Evolutionary conservation across 2,888 invertebrate species (phyloP).

Genomic region (Taenaris catops): DNA sequence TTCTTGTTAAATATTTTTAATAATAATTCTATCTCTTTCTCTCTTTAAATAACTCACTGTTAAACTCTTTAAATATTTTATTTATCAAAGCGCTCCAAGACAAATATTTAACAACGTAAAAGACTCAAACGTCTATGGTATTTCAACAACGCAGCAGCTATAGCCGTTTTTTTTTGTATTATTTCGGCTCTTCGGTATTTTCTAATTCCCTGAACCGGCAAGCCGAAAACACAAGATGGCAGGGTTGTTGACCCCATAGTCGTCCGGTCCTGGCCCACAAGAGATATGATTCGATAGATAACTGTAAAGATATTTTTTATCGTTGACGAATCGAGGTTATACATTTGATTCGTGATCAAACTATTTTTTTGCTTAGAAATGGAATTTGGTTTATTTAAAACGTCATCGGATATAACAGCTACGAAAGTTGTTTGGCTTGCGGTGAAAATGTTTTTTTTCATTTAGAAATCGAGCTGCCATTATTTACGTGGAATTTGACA

Average conservation of each 20-base stretch:
- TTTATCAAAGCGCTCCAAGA: too few relatives aligned
- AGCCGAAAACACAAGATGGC: conserved; percentile 49
- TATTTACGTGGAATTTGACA: too few relatives aligned
- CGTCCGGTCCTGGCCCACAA: conserved; percentile 53
- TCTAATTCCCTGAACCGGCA: conserved; percentile 44
- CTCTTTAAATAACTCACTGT: too few relatives aligned
- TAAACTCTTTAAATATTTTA: too few relatives aligned
- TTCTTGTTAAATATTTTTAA: too few relatives aligned
- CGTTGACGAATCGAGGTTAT: conserved; percentile 52
- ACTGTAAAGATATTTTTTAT: conserved; percentile 71
- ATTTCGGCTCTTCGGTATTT: conserved; percentile 36
- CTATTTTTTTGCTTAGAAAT: conserved; percentile 25
- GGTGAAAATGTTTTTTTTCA: not conserved
- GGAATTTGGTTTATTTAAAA: conserved; percentile 19
- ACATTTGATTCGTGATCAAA: conserved; percentile 51
- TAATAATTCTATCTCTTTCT: too few relatives aligned
- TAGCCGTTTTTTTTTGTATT: conserved; percentile 11
- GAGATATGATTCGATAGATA: conserved; percentile 73
- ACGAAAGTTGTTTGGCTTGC: not conserved
- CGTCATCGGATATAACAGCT: conserved; percentile 3
- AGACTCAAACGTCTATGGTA: conserved; percentile 6
- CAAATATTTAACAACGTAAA: too few relatives aligned
- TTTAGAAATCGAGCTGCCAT: not conserved
- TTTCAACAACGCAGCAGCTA: conserved; percentile 11
- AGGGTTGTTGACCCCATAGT: conserved; percentile 43